Percentiles rank a stretch among this genome's conserved stretches.
phyloP scores from a whole-genome alignment of 2,888 invertebrate species.

The Timema podura region DNA sequence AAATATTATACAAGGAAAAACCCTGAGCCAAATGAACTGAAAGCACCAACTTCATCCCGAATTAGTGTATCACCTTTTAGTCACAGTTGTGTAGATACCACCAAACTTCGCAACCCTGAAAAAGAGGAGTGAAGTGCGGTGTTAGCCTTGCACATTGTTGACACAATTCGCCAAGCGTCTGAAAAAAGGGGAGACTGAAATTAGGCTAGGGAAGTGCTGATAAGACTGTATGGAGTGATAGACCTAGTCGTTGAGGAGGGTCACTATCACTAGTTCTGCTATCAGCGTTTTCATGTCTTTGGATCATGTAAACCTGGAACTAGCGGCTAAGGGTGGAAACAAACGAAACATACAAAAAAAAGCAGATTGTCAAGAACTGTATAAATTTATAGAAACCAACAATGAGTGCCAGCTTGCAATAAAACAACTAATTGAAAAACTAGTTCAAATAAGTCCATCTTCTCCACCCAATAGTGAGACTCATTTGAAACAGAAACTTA shows the following conservation, averaged over 20 bases:
- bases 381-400: conserved; percentile 1
- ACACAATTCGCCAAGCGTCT: not conserved
- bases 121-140: conserved; percentile 9
- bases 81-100: conserved; percentile 1
- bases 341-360: not conserved
- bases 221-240: not conserved
- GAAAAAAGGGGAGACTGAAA: not conserved
- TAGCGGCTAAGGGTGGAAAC: not conserved
- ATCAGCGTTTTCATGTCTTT: not conserved
- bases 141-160: not conserved
- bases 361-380: not conserved
- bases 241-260: conserved; percentile 7
- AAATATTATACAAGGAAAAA: not conserved
- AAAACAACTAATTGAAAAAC: not conserved
- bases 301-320: conserved; percentile 2
- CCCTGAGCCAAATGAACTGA: too few relatives aligned
- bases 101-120: not conserved
- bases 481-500: conserved; percentile 11
- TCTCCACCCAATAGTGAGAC: conserved; percentile 1
- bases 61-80: not conserved
- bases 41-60: not conserved
- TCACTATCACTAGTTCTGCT: not conserved
- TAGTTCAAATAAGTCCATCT: not conserved
- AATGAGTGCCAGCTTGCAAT: not conserved
- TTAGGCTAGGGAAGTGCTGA: not conserved